Evolutionary conservation across 37 sponge, comb jelly and placozoan species (phyloP).

Genomic region (Geodia barretti): DNA sequence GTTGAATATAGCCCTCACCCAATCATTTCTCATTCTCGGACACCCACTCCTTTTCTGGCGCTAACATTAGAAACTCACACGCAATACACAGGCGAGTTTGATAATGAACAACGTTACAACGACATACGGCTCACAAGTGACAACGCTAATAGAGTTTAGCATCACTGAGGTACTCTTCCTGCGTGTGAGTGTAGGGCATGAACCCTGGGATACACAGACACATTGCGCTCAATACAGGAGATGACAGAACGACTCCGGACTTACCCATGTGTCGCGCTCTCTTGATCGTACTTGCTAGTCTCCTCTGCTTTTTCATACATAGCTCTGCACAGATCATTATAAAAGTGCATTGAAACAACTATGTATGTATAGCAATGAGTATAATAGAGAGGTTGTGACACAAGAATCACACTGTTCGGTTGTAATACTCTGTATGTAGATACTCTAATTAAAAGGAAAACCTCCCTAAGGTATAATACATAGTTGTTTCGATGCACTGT

Average conservation of each 20-base stretch:
- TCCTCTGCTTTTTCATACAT: constrained; percentile 67
- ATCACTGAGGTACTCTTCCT: neutral
- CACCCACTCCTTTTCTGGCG: too few species aligned
- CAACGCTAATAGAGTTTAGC: neutral
- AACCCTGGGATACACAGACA: constrained; percentile 40
- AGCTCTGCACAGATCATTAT: constrained; percentile 25
- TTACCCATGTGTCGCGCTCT: constrained; percentile 53
- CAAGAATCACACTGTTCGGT: neutral
- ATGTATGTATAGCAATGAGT: neutral
- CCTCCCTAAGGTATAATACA: too few species aligned
- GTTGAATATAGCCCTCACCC: too few species aligned
- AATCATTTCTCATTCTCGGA: too few species aligned
- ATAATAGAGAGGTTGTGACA: neutral
- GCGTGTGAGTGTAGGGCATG: constrained; percentile 33
- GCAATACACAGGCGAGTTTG: too few species aligned
- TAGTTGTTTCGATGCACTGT: too few species aligned
- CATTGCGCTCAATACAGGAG: neutral
- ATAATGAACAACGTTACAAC: too few species aligned
- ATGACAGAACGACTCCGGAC: neutral
- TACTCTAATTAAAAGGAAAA: too few species aligned
- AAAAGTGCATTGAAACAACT: neutral
- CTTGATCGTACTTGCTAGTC: constrained; percentile 53
- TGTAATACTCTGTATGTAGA: neutral
- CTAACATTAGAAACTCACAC: too few species aligned
- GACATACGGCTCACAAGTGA: too few species aligned